Evolutionary conservation across 1,140 invertebrate genomes (phyloP), one percentile per base, ranked within the genome.

Genomic region (Heliconius eleuchia): DNA sequence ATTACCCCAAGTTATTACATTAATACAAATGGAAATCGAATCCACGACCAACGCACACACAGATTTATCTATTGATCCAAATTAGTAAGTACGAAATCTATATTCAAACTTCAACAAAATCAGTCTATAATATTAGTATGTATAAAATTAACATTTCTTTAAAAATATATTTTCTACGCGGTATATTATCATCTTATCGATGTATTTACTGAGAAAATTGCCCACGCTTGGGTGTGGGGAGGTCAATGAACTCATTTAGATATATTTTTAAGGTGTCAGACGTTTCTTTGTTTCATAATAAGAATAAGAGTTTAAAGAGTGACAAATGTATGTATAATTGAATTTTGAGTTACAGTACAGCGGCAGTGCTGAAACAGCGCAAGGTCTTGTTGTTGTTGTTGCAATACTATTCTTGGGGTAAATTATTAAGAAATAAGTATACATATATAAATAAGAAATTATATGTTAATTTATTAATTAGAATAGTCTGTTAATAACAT

Each of bases 261-360:
- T 66, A 23, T 66, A 66, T 66, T 66, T 66, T 66, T 30, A 66
- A 66, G 27, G 11, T 66, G 60, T 16, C 60, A 66, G 23, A 27
- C 60, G 60, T 66, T 66, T 66, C 60, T 66, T 66, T 66, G 60
- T 66, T 66, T 66, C 60, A 66, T 66, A 66, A 66, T 66, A 66
- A 27, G 9, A 66, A 9, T 66, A 66, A 66, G 60, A 66, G 9
- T 66, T 66, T 27, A 30, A 16, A 23, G n/a, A 57, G 55, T n/a
- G n/a, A 57, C 7, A 66, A 27, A 66, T 66, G 1, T 13, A 27
- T 30, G 27, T 66, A 30, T 27, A 66, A 66, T 66, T 66, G 3
- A 1, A 57, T 23, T 57, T 57, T n/a, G 3, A 57, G 7, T 55
- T 46, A 23, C n/a, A 57, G 55, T 9, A 9, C 8, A 57, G 55